Percentiles rank a stretch among this genome's conserved stretches.
These are phyloP conservation scores for Phengaris alcon DNA, from an alignment of 2,888 invertebrate genomes.

Conservation along the genomic window DNA sequence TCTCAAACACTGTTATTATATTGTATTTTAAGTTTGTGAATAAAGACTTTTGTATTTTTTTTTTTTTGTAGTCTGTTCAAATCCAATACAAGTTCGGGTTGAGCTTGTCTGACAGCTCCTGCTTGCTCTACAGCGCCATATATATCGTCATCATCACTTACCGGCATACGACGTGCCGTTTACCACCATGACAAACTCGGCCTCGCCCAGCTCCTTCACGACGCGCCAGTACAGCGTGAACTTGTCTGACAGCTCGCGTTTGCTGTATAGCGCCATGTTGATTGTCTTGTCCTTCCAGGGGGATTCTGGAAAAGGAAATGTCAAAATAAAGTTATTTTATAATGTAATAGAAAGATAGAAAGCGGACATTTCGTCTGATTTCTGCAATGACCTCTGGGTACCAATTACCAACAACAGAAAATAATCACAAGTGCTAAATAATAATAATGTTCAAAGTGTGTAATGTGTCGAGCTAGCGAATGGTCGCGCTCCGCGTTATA, in stretches of 20 bases:
- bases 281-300: slow-evolving; percentile 86
- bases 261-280: slow-evolving; percentile 85
- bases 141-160: slow-evolving; percentile 41
- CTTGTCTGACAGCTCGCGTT: slow-evolving; percentile 84
- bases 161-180: slow-evolving; percentile 91
- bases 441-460: too few species aligned
- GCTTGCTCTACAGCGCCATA: background rate
- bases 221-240: slow-evolving; percentile 92
- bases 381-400: too few species aligned
- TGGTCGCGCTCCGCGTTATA: too few species aligned
- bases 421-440: too few species aligned
- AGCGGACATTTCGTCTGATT: too few species aligned
- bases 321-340: background rate
- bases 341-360: too few species aligned
- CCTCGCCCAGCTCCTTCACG: slow-evolving; percentile 88
- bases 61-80: too few species aligned
- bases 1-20: too few species aligned
- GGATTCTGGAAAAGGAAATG: slow-evolving; percentile 78
- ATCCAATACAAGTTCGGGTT: background rate
- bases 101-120: background rate
- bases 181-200: slow-evolving; percentile 92
- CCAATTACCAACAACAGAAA: too few species aligned
- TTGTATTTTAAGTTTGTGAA: too few species aligned
- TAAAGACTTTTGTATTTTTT: too few species aligned
- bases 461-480: too few species aligned